Evolutionary conservation across 2,888 invertebrate genomes (phyloP), one percentile per base, ranked within the genome.

Genomic region (Spialia ferax): DNA sequence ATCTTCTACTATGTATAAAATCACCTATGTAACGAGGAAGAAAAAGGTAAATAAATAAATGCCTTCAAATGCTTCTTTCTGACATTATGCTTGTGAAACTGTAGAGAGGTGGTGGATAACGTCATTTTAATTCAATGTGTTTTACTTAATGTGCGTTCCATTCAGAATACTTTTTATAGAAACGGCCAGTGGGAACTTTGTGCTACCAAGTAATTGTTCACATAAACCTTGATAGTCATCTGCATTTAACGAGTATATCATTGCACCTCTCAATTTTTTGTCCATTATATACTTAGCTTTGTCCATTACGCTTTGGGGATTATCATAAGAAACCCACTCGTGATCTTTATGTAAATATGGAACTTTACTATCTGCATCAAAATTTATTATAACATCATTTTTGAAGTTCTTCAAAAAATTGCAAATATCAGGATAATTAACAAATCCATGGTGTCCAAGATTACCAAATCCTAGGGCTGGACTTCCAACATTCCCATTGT

Each of bases 261-360:
- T 98, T 5, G 96, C 96, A 35, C 98, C 98, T 57, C 96, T 96
- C 75, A 97, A 95, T 38, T 94, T 91, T 59, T 95, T 92, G 7
- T 94, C 88, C 77, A 94, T 94, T 0, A 97, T 95, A 84, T 94
- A 97, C 69, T 93, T 88, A 0, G 96, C 96, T 89, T 97, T 98
- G 76, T 95, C 95, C 63, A 89, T 90, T 1, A 97, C 93, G 85
- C 98, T 98, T 59, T 93, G 84, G 26, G 94, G 93, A 77, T 96
- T 95, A 71, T 98, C 98, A 82, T 95, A 98, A 0, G 98, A 97
- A 52, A 98, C 94, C 98, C 98, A 98, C 76, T 98, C 96, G 15
- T 86, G 87, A 57, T 93, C 90, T 69, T 94, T 94, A 75, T 95
- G 96, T 7, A 97, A 93, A 87, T 97, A 98, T 0, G 98, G 97